Conservation (phyloP, 2,113 vertebrate species). For the Stegostoma tigrinum region DNA sequence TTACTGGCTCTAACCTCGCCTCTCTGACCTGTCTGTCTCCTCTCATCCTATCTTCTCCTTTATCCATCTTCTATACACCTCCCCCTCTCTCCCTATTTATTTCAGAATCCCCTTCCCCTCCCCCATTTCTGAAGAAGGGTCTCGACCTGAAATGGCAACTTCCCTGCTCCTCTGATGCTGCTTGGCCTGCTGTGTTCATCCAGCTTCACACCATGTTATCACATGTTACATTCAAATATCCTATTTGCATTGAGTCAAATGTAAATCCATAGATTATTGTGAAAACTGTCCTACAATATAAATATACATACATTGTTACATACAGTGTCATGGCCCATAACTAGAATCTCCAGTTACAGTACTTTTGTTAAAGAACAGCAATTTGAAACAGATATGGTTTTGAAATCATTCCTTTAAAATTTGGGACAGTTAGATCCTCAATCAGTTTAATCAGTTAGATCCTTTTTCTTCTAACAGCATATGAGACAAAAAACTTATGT, state of each 20-base stretch:
- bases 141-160: too few species aligned
- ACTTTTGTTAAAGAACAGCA: neutral
- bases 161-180: too few species aligned
- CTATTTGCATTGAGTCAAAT: conserved; percentile 19
- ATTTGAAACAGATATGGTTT: neutral
- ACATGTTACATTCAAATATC: neutral
- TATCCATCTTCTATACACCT: too few species aligned
- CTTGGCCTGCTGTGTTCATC: too few species aligned
- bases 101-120: too few species aligned
- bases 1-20: too few species aligned
- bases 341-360: neutral
- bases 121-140: too few species aligned
- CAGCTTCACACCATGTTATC: too few species aligned
- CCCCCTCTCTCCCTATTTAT: too few species aligned
- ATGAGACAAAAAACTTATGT: neutral
- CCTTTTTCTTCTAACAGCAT: neutral
- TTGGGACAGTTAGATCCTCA: neutral
- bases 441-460: neutral
- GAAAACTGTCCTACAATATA: neutral
- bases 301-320: neutral
- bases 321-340: neutral
- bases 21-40: too few species aligned
- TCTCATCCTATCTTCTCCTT: too few species aligned
- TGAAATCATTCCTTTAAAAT: neutral
- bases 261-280: neutral